phyloP scores from a whole-genome alignment of 35 echinoderm and acorn worm genomes.

The Eucidaris tribuloides region DNA sequence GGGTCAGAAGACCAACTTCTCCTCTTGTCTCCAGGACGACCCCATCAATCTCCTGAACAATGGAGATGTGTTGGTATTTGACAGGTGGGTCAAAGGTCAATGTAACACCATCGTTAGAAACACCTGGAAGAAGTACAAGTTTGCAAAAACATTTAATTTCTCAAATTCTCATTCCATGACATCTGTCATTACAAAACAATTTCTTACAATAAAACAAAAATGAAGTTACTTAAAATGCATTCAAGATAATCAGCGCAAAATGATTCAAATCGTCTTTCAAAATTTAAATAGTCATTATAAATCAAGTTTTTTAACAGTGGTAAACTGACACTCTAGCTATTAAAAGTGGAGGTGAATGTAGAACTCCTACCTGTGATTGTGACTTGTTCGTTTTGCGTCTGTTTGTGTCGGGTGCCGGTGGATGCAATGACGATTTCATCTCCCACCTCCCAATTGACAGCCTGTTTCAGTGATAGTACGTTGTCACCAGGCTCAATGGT shows the following conservation, averaged over 20 bases:
- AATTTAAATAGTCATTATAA: no score
- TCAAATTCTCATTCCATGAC: no score
- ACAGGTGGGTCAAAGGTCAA: slow-evolving; percentile 66
- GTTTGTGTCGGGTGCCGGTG: slow-evolving; percentile 42
- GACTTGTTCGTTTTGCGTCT: slow-evolving; percentile 42
- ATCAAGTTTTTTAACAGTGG: no score
- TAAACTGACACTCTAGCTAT: not conserved
- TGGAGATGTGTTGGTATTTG: slow-evolving; percentile 58
- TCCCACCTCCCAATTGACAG: slow-evolving; percentile 63
- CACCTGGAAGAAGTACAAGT: slow-evolving; percentile 31
- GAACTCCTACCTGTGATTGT: slow-evolving; percentile 58
- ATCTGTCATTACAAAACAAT: no score
- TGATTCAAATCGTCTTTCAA: no score
- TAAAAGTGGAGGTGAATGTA: no score
- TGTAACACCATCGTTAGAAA: slow-evolving; percentile 58
- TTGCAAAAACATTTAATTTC: no score
- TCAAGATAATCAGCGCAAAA: no score
- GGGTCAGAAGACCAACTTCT: slow-evolving; percentile 78
- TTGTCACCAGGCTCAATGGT: slow-evolving; percentile 20
- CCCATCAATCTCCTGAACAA: slow-evolving; percentile 55
- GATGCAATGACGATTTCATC: slow-evolving; percentile 72
- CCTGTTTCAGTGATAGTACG: slow-evolving; percentile 1
- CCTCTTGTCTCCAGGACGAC: slow-evolving; percentile 63
- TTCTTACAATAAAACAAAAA: no score
- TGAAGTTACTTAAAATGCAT: no score